Evolutionary conservation across 2,797 vertebrate species (phyloP), one percentile per base, ranked within the genome.

Genomic region (Thamnophis elegans): DNA sequence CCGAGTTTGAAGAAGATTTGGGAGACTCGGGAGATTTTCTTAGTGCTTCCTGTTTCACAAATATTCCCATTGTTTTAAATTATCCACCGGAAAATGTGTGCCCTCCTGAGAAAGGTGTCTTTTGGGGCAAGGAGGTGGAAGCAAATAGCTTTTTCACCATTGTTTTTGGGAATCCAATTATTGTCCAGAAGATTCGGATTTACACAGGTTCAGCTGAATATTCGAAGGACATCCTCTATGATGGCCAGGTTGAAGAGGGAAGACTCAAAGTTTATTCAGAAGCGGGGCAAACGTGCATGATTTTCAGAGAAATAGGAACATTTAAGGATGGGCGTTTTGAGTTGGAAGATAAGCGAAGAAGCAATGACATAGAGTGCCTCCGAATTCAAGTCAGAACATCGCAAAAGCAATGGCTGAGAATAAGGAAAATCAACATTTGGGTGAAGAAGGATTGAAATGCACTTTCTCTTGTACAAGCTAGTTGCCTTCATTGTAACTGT

Each of bases 241-340:
- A 92, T 0, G 90, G 94, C 36, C n/a, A 28, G 0, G 9, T 89
- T 0, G 85, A 58, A 55, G 5, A 91, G 2, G 92, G 93, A 4
- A 42, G 42, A 0, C 10, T 1, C 0, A 93, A 32, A 60, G 0
- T 54, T 0, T 0, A 28, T 25, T 51, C 0, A 0, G 59, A 1
- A 0, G 16, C 0, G 0, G 1, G 28, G 1, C 5, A 13, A 85
- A 85, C 18, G 0, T 91, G 91, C 86, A 47, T 56, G 51, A 6
- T 0, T 1, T 95, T 47, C 2, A 85, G 20, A 6, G 0, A 3
- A 0, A 36, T 89, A 0, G 93, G 91, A 0, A 42, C 3, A 1
- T 93, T 91, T 85, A 16, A 12, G 5, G 85, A 91, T 0, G 56
- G 93, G 2, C 11, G 3, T 14, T 60, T 89, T 28, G 42, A 18